Conservation (phyloP, 2,113 vertebrate species). For the Rutilus rutilus region DNA sequence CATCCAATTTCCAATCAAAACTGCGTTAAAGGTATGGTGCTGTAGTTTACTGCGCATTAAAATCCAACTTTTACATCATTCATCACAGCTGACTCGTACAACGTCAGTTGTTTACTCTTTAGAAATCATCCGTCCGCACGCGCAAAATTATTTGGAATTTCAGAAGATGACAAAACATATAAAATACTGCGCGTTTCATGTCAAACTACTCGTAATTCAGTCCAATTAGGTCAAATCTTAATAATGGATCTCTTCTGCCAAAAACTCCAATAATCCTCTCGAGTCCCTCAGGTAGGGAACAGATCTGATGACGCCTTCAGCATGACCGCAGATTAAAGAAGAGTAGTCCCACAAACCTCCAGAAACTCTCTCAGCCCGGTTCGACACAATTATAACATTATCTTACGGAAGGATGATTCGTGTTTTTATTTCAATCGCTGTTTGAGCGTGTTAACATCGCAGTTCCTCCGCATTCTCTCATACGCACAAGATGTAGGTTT, state of each 20-base stretch:
- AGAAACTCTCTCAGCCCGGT: slow-evolving; percentile 58
- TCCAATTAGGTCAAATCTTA: neutral
- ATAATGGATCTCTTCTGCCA: slow-evolving; percentile 17
- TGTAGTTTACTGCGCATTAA: neutral
- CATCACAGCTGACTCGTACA: neutral
- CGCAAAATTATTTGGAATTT: neutral
- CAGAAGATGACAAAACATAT: neutral
- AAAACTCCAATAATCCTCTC: slow-evolving; percentile 15
- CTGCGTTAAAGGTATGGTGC: neutral
- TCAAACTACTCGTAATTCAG: neutral
- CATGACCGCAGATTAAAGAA: slow-evolving; percentile 64
- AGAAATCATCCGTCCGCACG: neutral
- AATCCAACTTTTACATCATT: neutral
- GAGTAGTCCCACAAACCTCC: slow-evolving; percentile 49
- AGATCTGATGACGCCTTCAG: slow-evolving; percentile 67
- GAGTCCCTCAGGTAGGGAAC: slow-evolving; percentile 68
- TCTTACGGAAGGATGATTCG: neutral
- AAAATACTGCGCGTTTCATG: neutral
- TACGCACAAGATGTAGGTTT: neutral
- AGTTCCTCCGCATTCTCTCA: slow-evolving; percentile 5
- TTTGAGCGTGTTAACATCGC: neutral
- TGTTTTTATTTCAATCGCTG: neutral
- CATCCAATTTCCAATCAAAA: neutral
- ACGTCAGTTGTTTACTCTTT: slow-evolving; percentile 14
- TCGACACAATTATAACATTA: neutral